Base-by-base conservation (phyloP, 2,888 invertebrate species). In the Tridacna crocea region DNA sequence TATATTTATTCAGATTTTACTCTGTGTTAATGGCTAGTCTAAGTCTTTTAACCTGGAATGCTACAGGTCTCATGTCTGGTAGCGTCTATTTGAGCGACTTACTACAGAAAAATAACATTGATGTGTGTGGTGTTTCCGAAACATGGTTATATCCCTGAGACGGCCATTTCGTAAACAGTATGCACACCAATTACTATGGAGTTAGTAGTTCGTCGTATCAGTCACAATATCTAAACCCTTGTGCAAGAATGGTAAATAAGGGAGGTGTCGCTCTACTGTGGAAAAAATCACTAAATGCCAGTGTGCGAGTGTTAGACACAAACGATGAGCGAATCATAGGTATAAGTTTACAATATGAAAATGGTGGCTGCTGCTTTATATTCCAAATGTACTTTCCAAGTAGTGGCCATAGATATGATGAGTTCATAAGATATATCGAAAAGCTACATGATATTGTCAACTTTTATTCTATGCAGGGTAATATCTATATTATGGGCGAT, bases 71-170 rank as follows among this genome's bases (percentile, higher is more conserved):
- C 13, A 63, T 63, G 63, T 63, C 63, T 15, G 26, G 63, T 24
- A n/a, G 19, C 24, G 22, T 24, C 15, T 63, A 63, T 63, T 24
- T 63, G n/a, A 63, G 63, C 26, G 24, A 63, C 13, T 8, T 63
- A 24, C 24, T 63, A 6, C 19, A 63, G 13, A 6, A 10, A 8
- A 6, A 63, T 13, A n/a, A n/a, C n/a, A 26, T 63, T 8, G 63
- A 63, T 63, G 15, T 63, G 15, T 63, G 63, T 24, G 63, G 63
- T 24, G 26, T 63, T 15, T 63, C 63, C 8, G 63, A 63, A 26
- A 22, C n/a, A 24, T 63, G 63, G 63, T 15, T 63, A 26, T 24
- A 24, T 26, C 22, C 13, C 4, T 24, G 63, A 15, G 15, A 63
- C 24, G 2, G n/a, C 15, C 63, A 63, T 24, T 63, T 63, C 15